These are phyloP conservation scores for Nematolebias whitei DNA, from an alignment of 2,113 vertebrate species.

Conservation along the genomic window DNA sequence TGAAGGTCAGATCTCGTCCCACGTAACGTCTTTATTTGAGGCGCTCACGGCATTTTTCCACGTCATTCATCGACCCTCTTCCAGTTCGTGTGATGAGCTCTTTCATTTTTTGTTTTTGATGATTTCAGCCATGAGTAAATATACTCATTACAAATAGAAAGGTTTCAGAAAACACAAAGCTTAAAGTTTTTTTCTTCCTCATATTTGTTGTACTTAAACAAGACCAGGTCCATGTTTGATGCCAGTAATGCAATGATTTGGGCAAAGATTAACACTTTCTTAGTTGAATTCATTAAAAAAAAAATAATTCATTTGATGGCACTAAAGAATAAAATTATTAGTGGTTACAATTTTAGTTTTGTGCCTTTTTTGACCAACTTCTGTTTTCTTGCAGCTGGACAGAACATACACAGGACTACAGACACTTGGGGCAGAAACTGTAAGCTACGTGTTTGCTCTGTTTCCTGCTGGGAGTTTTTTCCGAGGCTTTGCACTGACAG, in stretches of 20 bases:
- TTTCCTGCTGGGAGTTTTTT: constrained; percentile 1
- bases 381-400: constrained; percentile 85
- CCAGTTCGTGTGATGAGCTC: not conserved
- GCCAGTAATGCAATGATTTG: no score
- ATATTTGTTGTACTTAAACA: not conserved
- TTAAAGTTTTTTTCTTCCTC: no score
- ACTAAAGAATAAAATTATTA: not conserved
- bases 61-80: not conserved
- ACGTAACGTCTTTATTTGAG: not conserved
- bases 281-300: no score
- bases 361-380: not conserved
- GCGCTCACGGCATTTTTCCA: not conserved
- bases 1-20: constrained; percentile 86
- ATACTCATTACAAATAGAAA: not conserved
- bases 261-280: no score
- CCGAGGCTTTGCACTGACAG: not conserved
- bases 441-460: constrained; percentile 67
- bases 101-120: not conserved
- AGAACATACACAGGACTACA: constrained; percentile 97
- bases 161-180: not conserved
- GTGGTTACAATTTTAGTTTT: not conserved
- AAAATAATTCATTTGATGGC: no score
- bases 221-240: not conserved
- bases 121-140: not conserved
- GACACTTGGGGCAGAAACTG: constrained; percentile 97